Percentiles rank a stretch among this genome's conserved stretches.
Evolutionary conservation across 2,797 vertebrate species (phyloP).

Genomic region (Sebastes oblongus): DNA sequence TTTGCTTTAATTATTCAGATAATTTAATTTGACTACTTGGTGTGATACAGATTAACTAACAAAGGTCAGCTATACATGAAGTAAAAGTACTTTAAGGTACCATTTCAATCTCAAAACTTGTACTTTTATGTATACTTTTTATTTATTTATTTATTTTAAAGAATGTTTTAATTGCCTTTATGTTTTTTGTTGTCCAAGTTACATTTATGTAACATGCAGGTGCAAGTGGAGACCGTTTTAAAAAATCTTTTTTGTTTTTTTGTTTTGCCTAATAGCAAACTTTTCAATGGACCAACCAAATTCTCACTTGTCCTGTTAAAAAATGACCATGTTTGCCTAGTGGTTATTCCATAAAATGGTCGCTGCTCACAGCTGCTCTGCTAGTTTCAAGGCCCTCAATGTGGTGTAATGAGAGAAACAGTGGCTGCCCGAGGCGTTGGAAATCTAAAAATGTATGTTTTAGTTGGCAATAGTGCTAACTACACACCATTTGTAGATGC

Average conservation of each 20-base stretch:
- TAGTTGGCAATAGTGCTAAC: background rate
- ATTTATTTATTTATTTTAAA: background rate
- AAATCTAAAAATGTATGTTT: background rate
- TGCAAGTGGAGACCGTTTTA: too few relatives aligned
- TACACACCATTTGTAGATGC: background rate
- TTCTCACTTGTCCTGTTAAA: too few relatives aligned
- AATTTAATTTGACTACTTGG: too few relatives aligned
- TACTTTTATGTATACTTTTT: background rate
- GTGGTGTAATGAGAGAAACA: background rate
- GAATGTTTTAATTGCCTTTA: background rate
- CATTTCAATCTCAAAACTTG: background rate
- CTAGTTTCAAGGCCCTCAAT: background rate
- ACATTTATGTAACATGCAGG: background rate
- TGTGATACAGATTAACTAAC: too few relatives aligned
- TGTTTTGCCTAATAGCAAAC: too few relatives aligned
- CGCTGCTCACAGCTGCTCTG: background rate
- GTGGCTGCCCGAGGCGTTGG: background rate
- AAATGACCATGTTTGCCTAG: too few relatives aligned
- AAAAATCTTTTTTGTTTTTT: background rate
- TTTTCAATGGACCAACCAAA: too few relatives aligned
- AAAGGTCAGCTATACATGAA: too few relatives aligned
- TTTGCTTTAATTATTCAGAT: too few relatives aligned
- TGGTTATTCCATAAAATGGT: background rate
- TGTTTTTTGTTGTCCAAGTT: background rate
- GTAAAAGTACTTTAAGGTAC: too few relatives aligned